Evolutionary conservation across 2,113 vertebrate species (phyloP).

Genomic region (Poeciliopsis occidentalis): DNA sequence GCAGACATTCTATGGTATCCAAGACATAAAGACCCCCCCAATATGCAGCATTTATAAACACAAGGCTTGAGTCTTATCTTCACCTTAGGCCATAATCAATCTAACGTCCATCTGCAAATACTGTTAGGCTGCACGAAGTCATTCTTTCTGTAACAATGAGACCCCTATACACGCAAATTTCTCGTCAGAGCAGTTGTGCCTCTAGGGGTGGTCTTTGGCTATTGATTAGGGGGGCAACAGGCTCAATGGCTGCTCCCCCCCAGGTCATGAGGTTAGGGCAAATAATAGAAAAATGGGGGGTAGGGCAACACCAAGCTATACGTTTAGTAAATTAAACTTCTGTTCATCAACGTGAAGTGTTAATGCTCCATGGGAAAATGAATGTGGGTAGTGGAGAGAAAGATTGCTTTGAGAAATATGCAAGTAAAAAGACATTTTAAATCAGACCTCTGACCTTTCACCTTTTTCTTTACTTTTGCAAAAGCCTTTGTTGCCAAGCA

Average conservation of each 20-base stretch:
- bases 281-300: too few species aligned
- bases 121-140: constrained; percentile 24
- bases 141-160: constrained; percentile 40
- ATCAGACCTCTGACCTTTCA: neutral
- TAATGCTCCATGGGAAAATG: constrained; percentile 1
- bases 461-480: neutral
- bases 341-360: constrained; percentile 28
- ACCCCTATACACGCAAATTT: neutral
- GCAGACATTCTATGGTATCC: constrained; percentile 33
- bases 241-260: too few species aligned
- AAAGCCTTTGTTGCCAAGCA: neutral
- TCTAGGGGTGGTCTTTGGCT: constrained; percentile 64
- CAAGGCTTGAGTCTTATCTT: constrained; percentile 37
- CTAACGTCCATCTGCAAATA: constrained; percentile 48
- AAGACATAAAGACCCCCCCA: constrained; percentile 5
- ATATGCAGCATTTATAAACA: constrained; percentile 27
- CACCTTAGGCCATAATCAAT: constrained; percentile 57
- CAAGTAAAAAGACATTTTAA: neutral
- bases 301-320: constrained; percentile 10
- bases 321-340: constrained; percentile 69
- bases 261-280: too few species aligned
- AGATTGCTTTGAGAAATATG: neutral
- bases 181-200: constrained; percentile 16
- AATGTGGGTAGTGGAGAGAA: neutral
- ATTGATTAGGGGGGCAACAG: constrained; percentile 57